Conservation (phyloP, 2,797 vertebrate species). For the Lagorchestes hirsutus region DNA sequence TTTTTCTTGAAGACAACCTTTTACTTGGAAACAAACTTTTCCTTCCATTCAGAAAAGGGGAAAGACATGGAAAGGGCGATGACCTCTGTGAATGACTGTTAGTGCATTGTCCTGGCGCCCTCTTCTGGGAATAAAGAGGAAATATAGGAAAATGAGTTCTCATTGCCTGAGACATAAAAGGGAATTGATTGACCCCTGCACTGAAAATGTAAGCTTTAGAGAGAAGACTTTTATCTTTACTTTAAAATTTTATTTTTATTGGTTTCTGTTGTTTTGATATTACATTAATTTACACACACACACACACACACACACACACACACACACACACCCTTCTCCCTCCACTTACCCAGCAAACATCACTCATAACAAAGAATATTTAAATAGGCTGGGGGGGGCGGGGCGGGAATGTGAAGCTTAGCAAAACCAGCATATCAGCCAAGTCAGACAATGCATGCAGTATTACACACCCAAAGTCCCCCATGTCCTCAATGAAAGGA, state of each 20-base stretch:
- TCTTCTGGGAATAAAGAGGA: constrained; percentile 48
- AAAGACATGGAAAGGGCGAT: background rate
- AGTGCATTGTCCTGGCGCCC: background rate
- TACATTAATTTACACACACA: too few relatives aligned
- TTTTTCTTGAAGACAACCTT: background rate
- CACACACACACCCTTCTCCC: background rate
- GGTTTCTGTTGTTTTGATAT: too few relatives aligned
- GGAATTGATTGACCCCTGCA: too few relatives aligned
- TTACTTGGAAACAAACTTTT: background rate
- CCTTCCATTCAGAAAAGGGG: background rate
- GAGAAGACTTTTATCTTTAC: background rate
- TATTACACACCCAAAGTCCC: background rate
- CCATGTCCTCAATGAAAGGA: background rate
- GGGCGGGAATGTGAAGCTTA: background rate
- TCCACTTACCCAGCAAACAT: background rate
- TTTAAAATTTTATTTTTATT: background rate
- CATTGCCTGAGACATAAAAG: background rate
- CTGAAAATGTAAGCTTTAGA: background rate
- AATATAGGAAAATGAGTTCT: background rate
- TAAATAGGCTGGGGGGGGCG: background rate
- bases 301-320: background rate
- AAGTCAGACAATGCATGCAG: background rate
- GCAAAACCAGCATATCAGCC: background rate
- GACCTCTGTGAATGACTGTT: background rate
- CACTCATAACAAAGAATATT: background rate